A percentile compares a stretch with the other conserved stretches of the same genome.
Evolutionary conservation across 2,113 vertebrate species (phyloP).

Genomic region (Cromileptes altivelis): DNA sequence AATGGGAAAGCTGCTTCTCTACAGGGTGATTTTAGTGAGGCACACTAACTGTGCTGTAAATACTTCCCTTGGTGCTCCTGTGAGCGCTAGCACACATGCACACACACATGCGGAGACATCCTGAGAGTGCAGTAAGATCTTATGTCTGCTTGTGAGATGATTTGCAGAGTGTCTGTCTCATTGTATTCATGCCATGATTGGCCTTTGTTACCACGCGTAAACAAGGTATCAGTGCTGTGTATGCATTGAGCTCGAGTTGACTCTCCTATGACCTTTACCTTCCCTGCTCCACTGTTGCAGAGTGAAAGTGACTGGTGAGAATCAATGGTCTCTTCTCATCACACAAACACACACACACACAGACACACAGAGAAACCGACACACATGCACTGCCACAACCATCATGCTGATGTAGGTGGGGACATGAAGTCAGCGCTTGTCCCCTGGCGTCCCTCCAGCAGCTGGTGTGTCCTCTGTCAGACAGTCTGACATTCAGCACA

Average conservation of each 20-base stretch:
- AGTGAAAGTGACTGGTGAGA: slow-evolving; percentile 57
- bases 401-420: slow-evolving; percentile 52
- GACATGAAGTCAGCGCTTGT: slow-evolving; percentile 54
- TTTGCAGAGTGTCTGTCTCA: slow-evolving; percentile 24
- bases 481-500: slow-evolving; percentile 74
- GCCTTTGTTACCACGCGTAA: slow-evolving; percentile 36
- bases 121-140: slow-evolving; percentile 15
- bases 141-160: slow-evolving; percentile 16
- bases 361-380: slow-evolving; percentile 33
- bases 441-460: slow-evolving; percentile 58
- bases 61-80: slow-evolving; percentile 17
- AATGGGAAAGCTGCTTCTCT: slow-evolving; percentile 36
- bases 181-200: slow-evolving; percentile 20
- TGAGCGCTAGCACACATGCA: neutral
- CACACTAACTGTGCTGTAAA: slow-evolving; percentile 35
- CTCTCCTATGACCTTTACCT: slow-evolving; percentile 63
- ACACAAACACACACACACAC: slow-evolving; percentile 28
- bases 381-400: slow-evolving; percentile 23
- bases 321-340: slow-evolving; percentile 66
- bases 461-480: slow-evolving; percentile 64
- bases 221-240: slow-evolving; percentile 22
- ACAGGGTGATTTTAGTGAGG: slow-evolving; percentile 12
- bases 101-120: slow-evolving; percentile 7
- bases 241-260: slow-evolving; percentile 21
- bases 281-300: slow-evolving; percentile 35